phyloP scores from a whole-genome alignment of 2,113 vertebrate species.

The Gadus macrocephalus region DNA sequence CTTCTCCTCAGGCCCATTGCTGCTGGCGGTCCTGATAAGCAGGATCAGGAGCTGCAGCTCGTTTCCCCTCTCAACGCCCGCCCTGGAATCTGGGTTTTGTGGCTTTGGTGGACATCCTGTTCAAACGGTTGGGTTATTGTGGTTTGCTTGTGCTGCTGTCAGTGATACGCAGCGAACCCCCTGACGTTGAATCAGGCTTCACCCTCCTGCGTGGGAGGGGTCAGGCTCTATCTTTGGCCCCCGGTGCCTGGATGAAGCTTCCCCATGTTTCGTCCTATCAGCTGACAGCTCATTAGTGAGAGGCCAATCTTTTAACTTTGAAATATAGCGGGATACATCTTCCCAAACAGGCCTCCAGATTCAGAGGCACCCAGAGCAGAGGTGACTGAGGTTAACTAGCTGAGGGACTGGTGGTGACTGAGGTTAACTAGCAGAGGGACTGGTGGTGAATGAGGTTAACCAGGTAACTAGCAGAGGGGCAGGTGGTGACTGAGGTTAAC shows the following conservation, averaged over 20 bases:
- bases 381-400: too few relatives aligned
- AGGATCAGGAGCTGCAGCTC: conserved; percentile 28
- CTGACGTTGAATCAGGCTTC: not conserved
- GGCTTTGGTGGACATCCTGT: conserved; percentile 42
- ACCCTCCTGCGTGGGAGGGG: conserved; percentile 45
- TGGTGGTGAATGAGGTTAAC: too few relatives aligned
- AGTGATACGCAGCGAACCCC: conserved; percentile 7
- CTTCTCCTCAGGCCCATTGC: not conserved
- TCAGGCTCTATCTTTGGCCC: conserved; percentile 64
- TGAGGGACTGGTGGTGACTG: too few relatives aligned
- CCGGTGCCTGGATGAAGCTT: not conserved
- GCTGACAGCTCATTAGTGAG: too few relatives aligned
- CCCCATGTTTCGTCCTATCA: too few relatives aligned
- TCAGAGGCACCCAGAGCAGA: too few relatives aligned
- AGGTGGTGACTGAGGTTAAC: too few relatives aligned
- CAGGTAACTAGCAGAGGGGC: too few relatives aligned
- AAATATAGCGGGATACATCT: too few relatives aligned
- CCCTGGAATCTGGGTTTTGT: conserved; percentile 37
- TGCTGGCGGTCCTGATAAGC: conserved; percentile 46
- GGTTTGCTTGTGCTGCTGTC: conserved; percentile 20
- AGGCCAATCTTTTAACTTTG: too few relatives aligned
- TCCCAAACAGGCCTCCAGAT: too few relatives aligned
- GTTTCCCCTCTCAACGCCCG: conserved; percentile 36
- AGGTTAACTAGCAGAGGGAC: too few relatives aligned
- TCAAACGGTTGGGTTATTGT: conserved; percentile 51